These are phyloP conservation scores for Motacilla alba DNA, from an alignment of 2,113 vertebrate genomes.

Conservation along the genomic window DNA sequence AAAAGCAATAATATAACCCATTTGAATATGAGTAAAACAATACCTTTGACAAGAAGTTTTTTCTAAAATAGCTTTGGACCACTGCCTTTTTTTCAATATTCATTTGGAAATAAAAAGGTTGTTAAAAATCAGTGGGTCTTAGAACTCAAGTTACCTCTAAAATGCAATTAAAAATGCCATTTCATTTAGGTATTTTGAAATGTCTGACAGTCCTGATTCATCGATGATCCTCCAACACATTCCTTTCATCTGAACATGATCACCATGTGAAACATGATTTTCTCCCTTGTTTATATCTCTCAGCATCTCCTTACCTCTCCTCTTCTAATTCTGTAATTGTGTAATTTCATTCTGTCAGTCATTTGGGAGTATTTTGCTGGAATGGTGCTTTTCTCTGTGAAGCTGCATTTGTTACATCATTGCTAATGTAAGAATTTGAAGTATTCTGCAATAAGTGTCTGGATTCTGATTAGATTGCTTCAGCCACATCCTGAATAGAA, in stretches of 20 bases:
- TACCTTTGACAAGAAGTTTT: not conserved
- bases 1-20: not conserved
- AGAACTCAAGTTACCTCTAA: not conserved
- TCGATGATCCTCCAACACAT: slow-evolving; percentile 15
- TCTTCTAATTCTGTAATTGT: slow-evolving; percentile 46
- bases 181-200: slow-evolving; percentile 25
- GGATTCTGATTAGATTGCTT: not conserved
- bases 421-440: not conserved
- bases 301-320: slow-evolving; percentile 7
- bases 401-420: not conserved
- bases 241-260: slow-evolving; percentile 41
- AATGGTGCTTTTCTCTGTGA: slow-evolving; percentile 6
- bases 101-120: not conserved
- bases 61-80: not conserved
- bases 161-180: not conserved
- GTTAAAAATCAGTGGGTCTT: not conserved
- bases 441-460: not conserved
- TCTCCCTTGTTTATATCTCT: slow-evolving; percentile 36
- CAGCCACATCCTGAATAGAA: not conserved
- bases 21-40: not conserved
- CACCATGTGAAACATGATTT: slow-evolving; percentile 21
- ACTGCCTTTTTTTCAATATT: not conserved
- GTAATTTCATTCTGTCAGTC: not conserved
- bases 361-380: not conserved
- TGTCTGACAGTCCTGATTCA: slow-evolving; percentile 21